Percentiles rank a stretch among this genome's conserved stretches.
These are phyloP conservation scores for Campylorhamphus procurvoides DNA, from an alignment of 2,113 vertebrate species.

Conservation along the genomic window DNA sequence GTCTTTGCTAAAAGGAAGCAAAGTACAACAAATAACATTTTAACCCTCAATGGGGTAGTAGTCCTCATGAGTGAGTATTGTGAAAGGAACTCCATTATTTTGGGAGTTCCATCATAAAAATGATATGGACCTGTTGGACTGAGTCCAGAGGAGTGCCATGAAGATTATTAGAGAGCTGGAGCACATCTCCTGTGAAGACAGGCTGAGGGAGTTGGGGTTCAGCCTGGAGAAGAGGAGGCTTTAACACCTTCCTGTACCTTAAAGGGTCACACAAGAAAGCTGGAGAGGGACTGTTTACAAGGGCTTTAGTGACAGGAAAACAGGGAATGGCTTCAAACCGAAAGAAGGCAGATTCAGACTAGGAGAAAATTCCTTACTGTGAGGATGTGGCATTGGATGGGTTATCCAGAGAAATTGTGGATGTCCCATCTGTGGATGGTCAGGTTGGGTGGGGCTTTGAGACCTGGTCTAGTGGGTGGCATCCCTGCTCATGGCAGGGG, in stretches of 20 bases:
- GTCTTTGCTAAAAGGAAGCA: not conserved
- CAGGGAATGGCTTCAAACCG: not conserved
- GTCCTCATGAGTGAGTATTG: not conserved
- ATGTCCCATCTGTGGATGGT: not conserved
- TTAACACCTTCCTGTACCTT: not conserved
- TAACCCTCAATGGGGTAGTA: not conserved
- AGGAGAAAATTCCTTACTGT: not conserved
- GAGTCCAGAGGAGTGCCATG: not conserved
- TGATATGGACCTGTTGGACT: not conserved
- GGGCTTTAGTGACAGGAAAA: not conserved
- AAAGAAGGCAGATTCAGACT: not conserved
- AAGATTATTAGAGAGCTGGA: not conserved
- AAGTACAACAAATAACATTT: not conserved
- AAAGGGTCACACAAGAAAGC: not conserved
- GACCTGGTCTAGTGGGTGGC: not conserved
- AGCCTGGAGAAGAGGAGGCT: too few species aligned
- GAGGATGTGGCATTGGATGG: not conserved
- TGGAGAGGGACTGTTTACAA: not conserved
- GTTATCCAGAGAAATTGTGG: not conserved
- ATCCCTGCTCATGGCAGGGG: too few species aligned
- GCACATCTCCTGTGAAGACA: too few species aligned
- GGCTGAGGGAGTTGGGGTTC: not conserved
- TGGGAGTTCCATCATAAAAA: not conserved
- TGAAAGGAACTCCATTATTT: not conserved
- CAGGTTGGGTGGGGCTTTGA: not conserved